phyloP scores from a whole-genome alignment of 2,113 vertebrate genomes.

The Romanogobio albipinnatus region DNA sequence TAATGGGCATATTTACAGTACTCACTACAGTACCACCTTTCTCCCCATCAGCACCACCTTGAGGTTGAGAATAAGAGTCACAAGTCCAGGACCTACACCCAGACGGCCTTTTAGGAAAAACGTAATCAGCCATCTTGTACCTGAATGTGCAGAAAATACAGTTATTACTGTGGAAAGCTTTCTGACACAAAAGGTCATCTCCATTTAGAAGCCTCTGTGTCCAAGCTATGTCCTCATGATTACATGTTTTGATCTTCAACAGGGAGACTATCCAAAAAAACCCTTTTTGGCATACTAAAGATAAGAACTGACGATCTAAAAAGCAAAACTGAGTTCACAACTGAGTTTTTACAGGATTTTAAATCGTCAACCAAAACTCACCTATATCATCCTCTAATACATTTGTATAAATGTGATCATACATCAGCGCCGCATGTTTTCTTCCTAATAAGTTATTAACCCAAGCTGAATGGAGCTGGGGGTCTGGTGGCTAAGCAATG shows the following conservation, averaged over 20 bases:
- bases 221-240: slow-evolving; percentile 62
- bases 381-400: background rate
- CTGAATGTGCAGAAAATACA: slow-evolving; percentile 57
- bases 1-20: slow-evolving; percentile 17
- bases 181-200: slow-evolving; percentile 62
- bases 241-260: slow-evolving; percentile 70
- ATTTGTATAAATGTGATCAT: background rate
- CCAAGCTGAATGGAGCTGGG: background rate
- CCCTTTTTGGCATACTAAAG: slow-evolving; percentile 10
- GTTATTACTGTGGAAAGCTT: slow-evolving; percentile 66
- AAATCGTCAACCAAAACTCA: background rate
- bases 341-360: background rate
- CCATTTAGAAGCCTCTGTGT: slow-evolving; percentile 67
- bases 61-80: slow-evolving; percentile 32
- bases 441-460: slow-evolving; percentile 48
- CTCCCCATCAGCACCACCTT: slow-evolving; percentile 38
- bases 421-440: slow-evolving; percentile 24
- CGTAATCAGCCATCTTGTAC: slow-evolving; percentile 53
- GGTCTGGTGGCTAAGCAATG: slow-evolving; percentile 22
- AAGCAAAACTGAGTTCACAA: slow-evolving; percentile 46
- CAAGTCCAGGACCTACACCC: background rate
- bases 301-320: slow-evolving; percentile 51
- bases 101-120: slow-evolving; percentile 42
- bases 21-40: slow-evolving; percentile 4
- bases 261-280: slow-evolving; percentile 59